Evolutionary conservation across 1,140 invertebrate species (phyloP), one percentile per base, ranked within the genome.

Genomic region (Dendroctonus ponderosae): DNA sequence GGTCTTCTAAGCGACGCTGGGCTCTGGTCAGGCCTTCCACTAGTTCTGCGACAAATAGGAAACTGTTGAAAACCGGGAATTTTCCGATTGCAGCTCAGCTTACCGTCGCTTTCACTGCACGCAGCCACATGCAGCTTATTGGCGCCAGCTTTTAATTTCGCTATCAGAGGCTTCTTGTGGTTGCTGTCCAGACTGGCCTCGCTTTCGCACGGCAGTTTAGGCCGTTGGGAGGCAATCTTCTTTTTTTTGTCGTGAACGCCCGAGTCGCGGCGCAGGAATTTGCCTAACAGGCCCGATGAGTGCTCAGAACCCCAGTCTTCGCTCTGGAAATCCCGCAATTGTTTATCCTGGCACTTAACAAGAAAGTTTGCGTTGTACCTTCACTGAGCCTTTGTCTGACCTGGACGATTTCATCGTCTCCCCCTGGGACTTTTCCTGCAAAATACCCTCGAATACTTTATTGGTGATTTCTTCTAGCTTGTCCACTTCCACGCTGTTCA

Each of bases 401-500:
- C 74, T 75, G 4, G 48, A 39, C 70, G 65, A 76, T 76, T 75
- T 80, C 15, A 58, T 68, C 9, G 63, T 69, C 7, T 72, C 77
- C 58, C 76, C 77, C 72, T 86, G 80, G 56, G 82, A 78, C 78
- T 90, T 84, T 68, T 87, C 86, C 76, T 89, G 87, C 49, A 93
- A 79, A 42, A 93, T 79, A 71, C 91, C 90, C 76, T 91, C 90
- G 79, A 92, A 94, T 56, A 93, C 90, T 79, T 87, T 85, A 81
- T 93, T 93, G 26, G 91, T 93, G 49, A 93, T 89, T 79, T 91
- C 90, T 71, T 93, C 89, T 50, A 92, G 79, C 7, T 86, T 74
- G 53, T 43, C 60, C 8, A 66, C 61, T 63, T 73, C 72, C 11
- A 67, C 57, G 43, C 65, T 72, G 51, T 71, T 70, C 7, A 62